These are phyloP conservation scores for Poeciliopsis gracilis DNA, from an alignment of 2,797 vertebrate genomes.

Conservation along the genomic window DNA sequence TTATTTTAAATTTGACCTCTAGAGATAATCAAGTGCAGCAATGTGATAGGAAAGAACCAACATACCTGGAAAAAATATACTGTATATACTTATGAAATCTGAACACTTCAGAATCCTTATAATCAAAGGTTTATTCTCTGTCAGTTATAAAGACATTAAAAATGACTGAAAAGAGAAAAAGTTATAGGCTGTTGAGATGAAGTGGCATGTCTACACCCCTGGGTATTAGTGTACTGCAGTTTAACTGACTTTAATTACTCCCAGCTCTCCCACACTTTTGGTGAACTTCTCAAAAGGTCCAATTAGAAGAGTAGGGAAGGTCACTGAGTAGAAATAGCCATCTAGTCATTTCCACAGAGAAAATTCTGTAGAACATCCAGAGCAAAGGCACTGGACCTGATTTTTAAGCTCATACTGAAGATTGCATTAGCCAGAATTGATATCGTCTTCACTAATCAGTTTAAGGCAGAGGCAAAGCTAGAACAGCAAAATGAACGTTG, in stretches of 20 bases:
- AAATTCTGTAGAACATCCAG: constrained; percentile 12
- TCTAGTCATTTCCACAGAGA: constrained; percentile 22
- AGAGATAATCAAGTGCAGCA: neutral
- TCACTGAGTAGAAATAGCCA: constrained; percentile 41
- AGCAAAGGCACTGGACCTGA: constrained; percentile 6
- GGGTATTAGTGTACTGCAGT: constrained; percentile 41
- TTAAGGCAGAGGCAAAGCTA: neutral
- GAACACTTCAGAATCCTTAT: neutral
- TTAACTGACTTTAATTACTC: constrained; percentile 69
- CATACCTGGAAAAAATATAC: neutral
- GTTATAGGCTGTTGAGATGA: constrained; percentile 23
- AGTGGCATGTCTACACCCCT: constrained; percentile 55
- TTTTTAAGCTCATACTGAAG: neutral
- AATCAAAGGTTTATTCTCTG: neutral
- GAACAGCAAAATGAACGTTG: neutral
- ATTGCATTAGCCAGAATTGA: too few relatives aligned
- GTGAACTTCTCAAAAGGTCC: constrained; percentile 63
- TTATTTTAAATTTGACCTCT: constrained; percentile 33
- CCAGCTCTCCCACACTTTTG: constrained; percentile 54
- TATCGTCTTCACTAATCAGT: neutral
- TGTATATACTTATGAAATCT: neutral
- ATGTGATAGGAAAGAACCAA: neutral
- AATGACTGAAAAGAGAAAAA: constrained; percentile 13
- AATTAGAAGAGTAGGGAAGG: constrained; percentile 69
- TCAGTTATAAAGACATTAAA: neutral